Percentiles rank a stretch among this genome's conserved stretches.
phyloP scores from a whole-genome alignment of 2,888 invertebrate species.

The Acrobasis consociella region DNA sequence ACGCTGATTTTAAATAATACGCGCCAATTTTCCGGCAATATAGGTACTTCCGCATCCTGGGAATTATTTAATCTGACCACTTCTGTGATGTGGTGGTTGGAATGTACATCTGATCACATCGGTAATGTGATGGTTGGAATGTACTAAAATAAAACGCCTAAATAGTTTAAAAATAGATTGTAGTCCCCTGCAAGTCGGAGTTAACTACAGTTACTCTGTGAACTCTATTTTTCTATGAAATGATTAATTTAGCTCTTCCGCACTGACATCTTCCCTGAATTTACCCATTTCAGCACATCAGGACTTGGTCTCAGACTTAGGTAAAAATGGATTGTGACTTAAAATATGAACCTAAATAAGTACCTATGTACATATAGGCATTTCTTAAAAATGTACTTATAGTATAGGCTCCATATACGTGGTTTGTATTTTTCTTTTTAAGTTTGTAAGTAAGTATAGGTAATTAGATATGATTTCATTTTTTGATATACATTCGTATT shows the following conservation, averaged over 20 bases:
- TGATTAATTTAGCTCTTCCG: not conserved
- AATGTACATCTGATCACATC: constrained; percentile 48
- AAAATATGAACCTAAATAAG: too few relatives aligned
- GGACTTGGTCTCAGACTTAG: too few relatives aligned
- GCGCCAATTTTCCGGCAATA: constrained; percentile 42
- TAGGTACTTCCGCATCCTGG: constrained; percentile 52
- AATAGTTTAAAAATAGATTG: constrained; percentile 71
- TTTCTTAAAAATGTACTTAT: too few relatives aligned
- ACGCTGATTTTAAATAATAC: constrained; percentile 49
- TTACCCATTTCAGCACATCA: too few relatives aligned
- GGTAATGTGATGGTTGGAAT: constrained; percentile 47
- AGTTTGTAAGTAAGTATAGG: too few relatives aligned
- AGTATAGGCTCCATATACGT: too few relatives aligned
- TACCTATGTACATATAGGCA: too few relatives aligned
- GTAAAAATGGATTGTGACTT: too few relatives aligned
- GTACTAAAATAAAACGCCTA: constrained; percentile 70
- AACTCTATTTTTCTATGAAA: not conserved
- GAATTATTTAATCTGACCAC: constrained; percentile 34
- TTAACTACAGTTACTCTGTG: constrained; percentile 27
- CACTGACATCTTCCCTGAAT: too few relatives aligned
- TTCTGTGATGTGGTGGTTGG: constrained; percentile 43
- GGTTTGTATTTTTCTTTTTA: too few relatives aligned
- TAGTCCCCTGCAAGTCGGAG: constrained; percentile 53
- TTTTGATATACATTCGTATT: too few relatives aligned
- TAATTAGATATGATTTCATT: too few relatives aligned